Conservation (phyloP, 2,797 vertebrate genomes). For the Phataginus tetradactyla region DNA sequence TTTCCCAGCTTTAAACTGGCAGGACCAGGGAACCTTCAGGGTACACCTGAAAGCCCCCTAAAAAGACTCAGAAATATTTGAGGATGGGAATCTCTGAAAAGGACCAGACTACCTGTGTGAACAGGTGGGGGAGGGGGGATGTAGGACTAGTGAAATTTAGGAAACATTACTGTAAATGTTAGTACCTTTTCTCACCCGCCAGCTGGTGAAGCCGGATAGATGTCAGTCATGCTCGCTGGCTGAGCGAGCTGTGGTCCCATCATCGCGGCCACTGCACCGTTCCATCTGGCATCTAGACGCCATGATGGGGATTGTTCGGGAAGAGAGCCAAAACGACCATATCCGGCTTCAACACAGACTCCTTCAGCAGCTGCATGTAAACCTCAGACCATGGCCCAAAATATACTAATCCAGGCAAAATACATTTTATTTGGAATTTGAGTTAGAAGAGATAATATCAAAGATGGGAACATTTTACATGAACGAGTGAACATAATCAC, state of each 20-base stretch:
- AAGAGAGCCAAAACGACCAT: conserved; percentile 52
- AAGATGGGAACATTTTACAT: conserved; percentile 56
- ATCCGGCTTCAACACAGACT: background rate
- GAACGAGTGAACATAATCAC: conserved; percentile 59
- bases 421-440: conserved; percentile 63
- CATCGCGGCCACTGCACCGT: background rate
- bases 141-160: conserved; percentile 20
- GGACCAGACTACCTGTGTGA: background rate
- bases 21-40: background rate
- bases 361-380: conserved; percentile 55
- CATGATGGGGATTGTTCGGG: conserved; percentile 25
- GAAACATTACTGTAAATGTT: conserved; percentile 53
- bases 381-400: background rate
- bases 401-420: conserved; percentile 56
- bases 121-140: conserved; percentile 11
- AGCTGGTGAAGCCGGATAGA: conserved; percentile 63
- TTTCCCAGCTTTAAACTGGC: background rate
- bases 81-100: background rate
- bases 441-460: conserved; percentile 62
- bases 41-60: background rate
- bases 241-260: conserved; percentile 59
- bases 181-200: conserved; percentile 66
- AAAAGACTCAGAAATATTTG: background rate
- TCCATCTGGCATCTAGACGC: conserved; percentile 62
- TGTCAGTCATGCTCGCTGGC: conserved; percentile 44